Conservation (phyloP, 1,140 invertebrate genomes). For the Myzus persicae region DNA sequence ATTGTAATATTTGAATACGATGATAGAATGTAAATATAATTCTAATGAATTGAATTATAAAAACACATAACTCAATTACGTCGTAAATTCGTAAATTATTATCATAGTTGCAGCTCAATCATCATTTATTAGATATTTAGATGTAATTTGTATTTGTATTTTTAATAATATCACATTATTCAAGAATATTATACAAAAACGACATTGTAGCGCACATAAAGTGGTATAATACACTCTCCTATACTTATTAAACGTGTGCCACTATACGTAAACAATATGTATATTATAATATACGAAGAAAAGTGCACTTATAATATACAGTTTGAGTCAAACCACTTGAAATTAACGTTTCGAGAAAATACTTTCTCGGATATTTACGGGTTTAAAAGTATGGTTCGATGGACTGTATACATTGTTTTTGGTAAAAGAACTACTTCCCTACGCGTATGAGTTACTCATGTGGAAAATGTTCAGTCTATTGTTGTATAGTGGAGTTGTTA, state of each 20-base stretch:
- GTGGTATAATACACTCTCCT: neutral
- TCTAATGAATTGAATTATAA: neutral
- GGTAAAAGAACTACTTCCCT: conserved; percentile 25
- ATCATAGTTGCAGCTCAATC: neutral
- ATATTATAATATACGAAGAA: neutral
- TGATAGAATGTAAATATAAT: neutral
- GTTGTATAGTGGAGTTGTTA: conserved; percentile 29
- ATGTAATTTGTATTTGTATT: neutral
- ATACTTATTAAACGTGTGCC: neutral
- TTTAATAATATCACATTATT: neutral
- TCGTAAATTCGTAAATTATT: conserved; percentile 10
- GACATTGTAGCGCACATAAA: neutral
- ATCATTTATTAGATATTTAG: neutral
- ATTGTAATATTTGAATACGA: conserved; percentile 20
- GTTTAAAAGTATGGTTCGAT: conserved; percentile 24
- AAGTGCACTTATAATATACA: neutral
- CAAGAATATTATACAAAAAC: neutral
- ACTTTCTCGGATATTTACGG: conserved; percentile 32
- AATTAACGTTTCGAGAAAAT: conserved; percentile 20
- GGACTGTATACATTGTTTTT: conserved; percentile 35
- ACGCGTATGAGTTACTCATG: conserved; percentile 33
- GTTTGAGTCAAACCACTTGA: neutral
- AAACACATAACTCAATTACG: neutral
- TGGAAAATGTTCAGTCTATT: conserved; percentile 52
- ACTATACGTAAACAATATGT: neutral